Evolutionary conservation across 1,140 invertebrate species (phyloP), one percentile per base, ranked within the genome.

Genomic region (Subanguina moxae): DNA sequence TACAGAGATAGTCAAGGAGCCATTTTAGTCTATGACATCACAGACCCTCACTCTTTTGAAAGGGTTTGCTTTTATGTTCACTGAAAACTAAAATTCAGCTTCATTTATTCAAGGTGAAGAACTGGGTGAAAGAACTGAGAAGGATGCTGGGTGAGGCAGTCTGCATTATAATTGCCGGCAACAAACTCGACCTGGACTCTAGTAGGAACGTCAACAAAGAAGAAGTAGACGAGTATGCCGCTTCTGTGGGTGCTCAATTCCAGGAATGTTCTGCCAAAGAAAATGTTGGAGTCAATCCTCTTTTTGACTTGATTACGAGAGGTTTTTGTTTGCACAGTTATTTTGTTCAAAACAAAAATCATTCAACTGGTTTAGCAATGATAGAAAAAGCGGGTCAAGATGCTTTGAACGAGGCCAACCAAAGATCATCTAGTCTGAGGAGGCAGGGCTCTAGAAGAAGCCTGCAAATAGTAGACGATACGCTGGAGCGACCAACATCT

Each of bases 1-100:
- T 98, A 98, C 17, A 59, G 62, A 48, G 71, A 73, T 15, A 73
- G 71, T 64, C 73, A 73, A 69, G 73, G 95, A 74, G 96, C 95
- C 57, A 89, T 98, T 75, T 87, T 99, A 68, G 94, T 98, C 7
- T 98, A 97, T 84, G 95, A 99, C 84, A 96, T 99, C 58, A 97
- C 94, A 57, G 93, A 97, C 86, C 88, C 92, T 84, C 90, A 94
- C 81, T 96, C 94, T 1, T 97, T 98, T 85, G 88, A 90, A 83
- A 97, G 96, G 86, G 94, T 93, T 27, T 3, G 27, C 28, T 25
- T 30, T 3, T 25, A 21, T 61, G 3, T 61, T 7, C 28, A 1
- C 38, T 64, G 15, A 23, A 43, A 25, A 56, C 1, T 67, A 8
- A 42, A 45, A 61, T 43, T 17, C 25, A 42, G 45, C 67, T 15